phyloP scores from a whole-genome alignment of 2,797 vertebrate genomes.

The Cyclopterus lumpus region DNA sequence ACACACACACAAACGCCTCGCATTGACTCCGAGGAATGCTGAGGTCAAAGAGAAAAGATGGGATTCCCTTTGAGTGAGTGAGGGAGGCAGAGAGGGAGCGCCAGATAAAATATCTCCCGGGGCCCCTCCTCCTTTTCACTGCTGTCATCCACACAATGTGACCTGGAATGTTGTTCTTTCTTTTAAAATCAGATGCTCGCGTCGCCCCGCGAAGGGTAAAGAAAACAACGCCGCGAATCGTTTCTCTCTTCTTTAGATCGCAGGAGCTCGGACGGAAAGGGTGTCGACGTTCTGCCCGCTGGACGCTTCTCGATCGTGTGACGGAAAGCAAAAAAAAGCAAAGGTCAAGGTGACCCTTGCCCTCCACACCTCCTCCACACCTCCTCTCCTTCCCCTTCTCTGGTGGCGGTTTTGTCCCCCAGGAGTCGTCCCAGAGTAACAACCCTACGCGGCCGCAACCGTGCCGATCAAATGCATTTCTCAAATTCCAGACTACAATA shows the following conservation, averaged over 20 bases:
- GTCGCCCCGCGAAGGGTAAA: not conserved
- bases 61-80: slow-evolving; percentile 71
- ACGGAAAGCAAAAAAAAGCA: slow-evolving; percentile 31
- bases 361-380: slow-evolving; percentile 22
- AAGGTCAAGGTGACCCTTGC: slow-evolving; percentile 43
- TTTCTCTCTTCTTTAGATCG: slow-evolving; percentile 1
- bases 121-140: slow-evolving; percentile 46
- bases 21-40: slow-evolving; percentile 66
- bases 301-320: slow-evolving; percentile 12
- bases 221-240: not conserved
- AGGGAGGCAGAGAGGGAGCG: slow-evolving; percentile 46
- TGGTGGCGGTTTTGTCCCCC: slow-evolving; percentile 65
- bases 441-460: slow-evolving; percentile 49
- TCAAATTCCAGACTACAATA: slow-evolving; percentile 78
- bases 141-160: slow-evolving; percentile 50
- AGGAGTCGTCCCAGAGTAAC: slow-evolving; percentile 68
- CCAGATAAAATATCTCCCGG: slow-evolving; percentile 60
- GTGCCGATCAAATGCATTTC: slow-evolving; percentile 80
- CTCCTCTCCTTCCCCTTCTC: slow-evolving; percentile 45
- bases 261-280: not conserved
- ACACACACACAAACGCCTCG: slow-evolving; percentile 45
- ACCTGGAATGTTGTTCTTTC: slow-evolving; percentile 43
- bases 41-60: slow-evolving; percentile 73
- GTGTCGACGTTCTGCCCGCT: not conserved
- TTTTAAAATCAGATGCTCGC: slow-evolving; percentile 18